These are phyloP conservation scores for Chironomus tepperi DNA, from an alignment of 1,140 invertebrate genomes.

Conservation along the genomic window DNA sequence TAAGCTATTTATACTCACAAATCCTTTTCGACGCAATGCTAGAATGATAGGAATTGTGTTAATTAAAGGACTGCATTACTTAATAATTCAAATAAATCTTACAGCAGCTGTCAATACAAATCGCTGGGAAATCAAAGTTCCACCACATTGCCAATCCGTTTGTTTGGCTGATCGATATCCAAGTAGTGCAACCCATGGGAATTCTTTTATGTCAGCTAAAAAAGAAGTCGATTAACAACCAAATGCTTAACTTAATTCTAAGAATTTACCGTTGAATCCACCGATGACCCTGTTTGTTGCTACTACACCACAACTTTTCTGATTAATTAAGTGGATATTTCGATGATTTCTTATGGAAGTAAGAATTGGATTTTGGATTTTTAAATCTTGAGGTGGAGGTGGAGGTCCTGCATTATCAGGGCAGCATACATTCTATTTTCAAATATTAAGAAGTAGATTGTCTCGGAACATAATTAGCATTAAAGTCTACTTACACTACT, in stretches of 20 bases:
- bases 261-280: not conserved
- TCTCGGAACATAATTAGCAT: too few relatives aligned
- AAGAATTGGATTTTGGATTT: not conserved
- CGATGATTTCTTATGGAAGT: not conserved
- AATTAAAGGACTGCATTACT: too few relatives aligned
- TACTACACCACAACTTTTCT: not conserved
- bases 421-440: not conserved
- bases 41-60: too few relatives aligned
- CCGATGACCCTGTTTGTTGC: not conserved
- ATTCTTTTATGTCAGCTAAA: conserved; percentile 40
- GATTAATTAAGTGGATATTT: not conserved
- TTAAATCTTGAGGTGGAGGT: not conserved
- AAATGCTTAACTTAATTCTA: not conserved
- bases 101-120: conserved; percentile 57
- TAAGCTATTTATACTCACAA: not conserved
- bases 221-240: too few relatives aligned
- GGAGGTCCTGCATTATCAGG: not conserved
- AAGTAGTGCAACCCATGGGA: conserved; percentile 47
- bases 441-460: not conserved
- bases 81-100: conserved; percentile 29
- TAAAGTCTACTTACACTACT: not conserved
- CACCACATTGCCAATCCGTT: conserved; percentile 28
- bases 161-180: conserved; percentile 34
- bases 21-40: not conserved
- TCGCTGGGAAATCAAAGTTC: conserved; percentile 41